Conservation (phyloP, 2,888 invertebrate species). For the Asteroscopus sphinx region DNA sequence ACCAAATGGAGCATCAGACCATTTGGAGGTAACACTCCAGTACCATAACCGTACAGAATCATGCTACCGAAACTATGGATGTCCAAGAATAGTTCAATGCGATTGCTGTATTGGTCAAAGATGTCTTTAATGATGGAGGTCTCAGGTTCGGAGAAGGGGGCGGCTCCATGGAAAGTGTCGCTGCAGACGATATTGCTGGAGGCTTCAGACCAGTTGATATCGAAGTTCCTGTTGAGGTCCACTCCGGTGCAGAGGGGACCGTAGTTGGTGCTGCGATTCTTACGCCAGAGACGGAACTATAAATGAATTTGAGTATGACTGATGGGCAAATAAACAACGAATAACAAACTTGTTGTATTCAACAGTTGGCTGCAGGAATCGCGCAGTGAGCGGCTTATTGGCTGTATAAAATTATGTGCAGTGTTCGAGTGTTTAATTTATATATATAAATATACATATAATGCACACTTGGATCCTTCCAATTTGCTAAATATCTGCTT, state of each 20-base stretch:
- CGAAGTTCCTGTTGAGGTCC: constrained; percentile 94
- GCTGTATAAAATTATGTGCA: too few relatives aligned
- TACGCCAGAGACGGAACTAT: constrained; percentile 91
- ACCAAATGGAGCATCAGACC: constrained; percentile 73
- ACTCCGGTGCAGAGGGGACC: constrained; percentile 89
- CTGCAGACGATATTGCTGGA: constrained; percentile 86
- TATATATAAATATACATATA: too few relatives aligned
- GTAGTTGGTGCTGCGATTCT: constrained; percentile 86
- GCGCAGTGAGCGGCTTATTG: too few relatives aligned
- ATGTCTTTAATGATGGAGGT: constrained; percentile 88
- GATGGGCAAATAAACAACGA: too few relatives aligned
- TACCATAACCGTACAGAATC: constrained; percentile 77
- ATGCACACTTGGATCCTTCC: too few relatives aligned
- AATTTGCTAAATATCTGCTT: too few relatives aligned
- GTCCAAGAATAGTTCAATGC: constrained; percentile 91
- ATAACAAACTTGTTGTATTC: too few relatives aligned
- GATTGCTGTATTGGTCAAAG: constrained; percentile 80
- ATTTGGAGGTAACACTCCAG: constrained; percentile 79
- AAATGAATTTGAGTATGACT: constrained; percentile 13
- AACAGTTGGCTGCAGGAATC: too few relatives aligned
- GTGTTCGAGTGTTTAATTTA: too few relatives aligned
- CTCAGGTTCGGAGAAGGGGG: constrained; percentile 92
- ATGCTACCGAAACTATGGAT: constrained; percentile 93
- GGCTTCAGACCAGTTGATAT: constrained; percentile 90
- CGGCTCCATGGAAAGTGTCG: constrained; percentile 90